These are phyloP conservation scores for Ibidorhyncha struthersii DNA, from an alignment of 2,113 vertebrate species.

Conservation along the genomic window DNA sequence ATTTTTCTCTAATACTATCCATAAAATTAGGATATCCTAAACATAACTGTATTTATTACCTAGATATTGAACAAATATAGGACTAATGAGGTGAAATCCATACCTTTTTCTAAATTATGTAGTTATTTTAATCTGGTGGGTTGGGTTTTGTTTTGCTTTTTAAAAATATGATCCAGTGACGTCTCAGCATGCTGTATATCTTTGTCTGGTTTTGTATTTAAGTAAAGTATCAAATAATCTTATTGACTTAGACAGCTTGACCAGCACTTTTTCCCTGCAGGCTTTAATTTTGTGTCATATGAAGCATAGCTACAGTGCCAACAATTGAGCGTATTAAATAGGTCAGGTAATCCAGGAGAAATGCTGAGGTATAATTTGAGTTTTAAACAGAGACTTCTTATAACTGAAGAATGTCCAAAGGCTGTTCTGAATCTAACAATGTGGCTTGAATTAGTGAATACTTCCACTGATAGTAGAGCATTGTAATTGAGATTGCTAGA, in stretches of 20 bases:
- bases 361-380: not conserved
- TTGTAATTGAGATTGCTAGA: not conserved
- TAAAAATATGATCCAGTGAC: not conserved
- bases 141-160: not conserved
- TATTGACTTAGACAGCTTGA: not conserved
- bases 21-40: not conserved
- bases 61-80: not conserved
- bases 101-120: not conserved
- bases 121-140: not conserved
- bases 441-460: not conserved
- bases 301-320: not conserved
- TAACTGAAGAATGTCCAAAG: not conserved
- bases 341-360: not conserved
- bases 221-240: not conserved
- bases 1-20: not conserved
- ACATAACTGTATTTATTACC: not conserved
- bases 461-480: not conserved
- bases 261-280: not conserved
- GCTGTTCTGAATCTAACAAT: not conserved
- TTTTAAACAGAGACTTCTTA: not conserved
- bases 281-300: conserved; percentile 8
- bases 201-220: not conserved
- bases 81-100: rapidly evolving
- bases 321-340: not conserved
- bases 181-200: not conserved